Conservation (phyloP, 64 coral and sea anemone species). For the Montipora foliosa region DNA sequence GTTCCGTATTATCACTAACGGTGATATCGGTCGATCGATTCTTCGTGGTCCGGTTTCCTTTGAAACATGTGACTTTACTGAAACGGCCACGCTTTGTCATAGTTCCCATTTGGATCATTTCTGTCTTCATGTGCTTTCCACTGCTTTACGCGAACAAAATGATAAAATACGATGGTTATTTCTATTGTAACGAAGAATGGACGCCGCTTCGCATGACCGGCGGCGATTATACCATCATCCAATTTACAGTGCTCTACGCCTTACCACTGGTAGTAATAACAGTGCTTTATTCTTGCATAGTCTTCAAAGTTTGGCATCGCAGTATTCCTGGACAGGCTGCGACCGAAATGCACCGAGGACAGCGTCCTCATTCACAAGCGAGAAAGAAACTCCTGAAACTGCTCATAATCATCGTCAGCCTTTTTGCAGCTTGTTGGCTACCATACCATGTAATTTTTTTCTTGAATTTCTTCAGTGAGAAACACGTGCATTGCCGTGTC, state of each 20-base stretch:
- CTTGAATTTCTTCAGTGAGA: conserved; percentile 10
- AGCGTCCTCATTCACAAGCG: background rate
- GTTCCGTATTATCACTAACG: conserved; percentile 59
- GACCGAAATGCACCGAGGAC: background rate
- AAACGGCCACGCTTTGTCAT: conserved; percentile 36
- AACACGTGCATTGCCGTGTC: background rate
- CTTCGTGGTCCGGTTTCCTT: conserved; percentile 64
- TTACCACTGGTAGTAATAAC: conserved; percentile 12
- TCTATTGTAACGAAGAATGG: conserved; percentile 72
- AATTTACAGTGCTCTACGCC: conserved; percentile 41
- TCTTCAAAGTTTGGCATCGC: conserved; percentile 40
- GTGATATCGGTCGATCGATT: conserved; percentile 71
- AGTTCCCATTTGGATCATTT: conserved; percentile 39
- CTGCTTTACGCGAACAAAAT: conserved; percentile 78
- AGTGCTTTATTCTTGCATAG: conserved; percentile 37
- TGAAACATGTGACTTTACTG: conserved; percentile 58
- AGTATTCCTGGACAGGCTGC: conserved; percentile 36
- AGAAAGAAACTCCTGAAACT: conserved; percentile 54
- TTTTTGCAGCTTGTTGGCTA: conserved; percentile 60
- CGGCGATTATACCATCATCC: background rate
- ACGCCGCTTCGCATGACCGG: conserved; percentile 10
- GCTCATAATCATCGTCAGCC: conserved; percentile 56
- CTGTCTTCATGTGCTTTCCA: conserved; percentile 60
- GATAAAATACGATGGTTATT: conserved; percentile 1
- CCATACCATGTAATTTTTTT: conserved; percentile 58